Evolutionary conservation across 2,797 vertebrate species (phyloP), one percentile per base, ranked within the genome.

Genomic region (Remorina albescens): DNA sequence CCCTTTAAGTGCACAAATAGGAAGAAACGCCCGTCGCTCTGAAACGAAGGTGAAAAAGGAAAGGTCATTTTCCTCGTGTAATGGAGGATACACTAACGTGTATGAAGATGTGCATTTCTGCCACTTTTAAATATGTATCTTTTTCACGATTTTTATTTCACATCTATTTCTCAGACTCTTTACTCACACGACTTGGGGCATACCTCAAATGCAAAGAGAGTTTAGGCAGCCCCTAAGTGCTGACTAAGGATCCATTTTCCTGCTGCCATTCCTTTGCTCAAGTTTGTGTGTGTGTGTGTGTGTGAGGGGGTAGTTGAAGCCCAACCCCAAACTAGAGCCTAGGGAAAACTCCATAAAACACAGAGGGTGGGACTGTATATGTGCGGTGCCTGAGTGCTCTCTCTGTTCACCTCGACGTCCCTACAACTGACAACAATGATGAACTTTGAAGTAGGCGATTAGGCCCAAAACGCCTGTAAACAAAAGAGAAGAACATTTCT

Each of bases 261-360:
- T 83, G 71, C 79, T 59, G 58, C 60, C 36, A 59, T 66, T 86
- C 46, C 55, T 62, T 67, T 49, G 44, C 61, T 61, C 1, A 30
- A 59, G 25, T 74, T 78, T 69, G 8, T 32, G 57, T 71, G 53
- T 62, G 26, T 56, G 46, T 57, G 47, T 16, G 42, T 60, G 46
- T 23, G n/a, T 57, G n/a, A n/a, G 44, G 65, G n/a, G 39, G n/a
- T 60, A 64, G 36, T 65, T 36, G 21, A 73, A 81, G 66, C 63
- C 82, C 70, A 66, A 44, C 62, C 77, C 70, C 67, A 76, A 67
- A 77, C 71, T 55, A 44, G 23, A 64, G 55, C 67, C 54, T 53
- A 37, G 79, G 67, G 81, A 85, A 83, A 89, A 84, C 65, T 73
- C 70, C 62, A 85, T 82, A 76, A 85, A 89, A 80, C 66, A 30